Base-by-base conservation (phyloP, 2,797 vertebrate species). In the Amniataba percoides region DNA sequence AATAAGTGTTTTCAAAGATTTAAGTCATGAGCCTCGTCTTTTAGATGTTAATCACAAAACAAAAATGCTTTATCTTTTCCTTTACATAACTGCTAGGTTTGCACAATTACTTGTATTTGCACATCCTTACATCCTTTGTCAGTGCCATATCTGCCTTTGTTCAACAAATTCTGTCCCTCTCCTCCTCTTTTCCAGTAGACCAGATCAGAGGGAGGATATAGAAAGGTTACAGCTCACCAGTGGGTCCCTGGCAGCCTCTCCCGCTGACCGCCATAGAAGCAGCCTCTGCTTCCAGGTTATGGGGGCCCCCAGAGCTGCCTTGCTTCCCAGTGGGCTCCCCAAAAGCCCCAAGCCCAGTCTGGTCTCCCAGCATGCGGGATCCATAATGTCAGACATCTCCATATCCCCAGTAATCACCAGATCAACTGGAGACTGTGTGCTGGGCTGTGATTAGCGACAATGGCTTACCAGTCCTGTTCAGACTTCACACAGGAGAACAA, bases 401-500 rank as follows among this genome's bases (percentile, higher is more conserved):
- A 80, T 89, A 88, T 87, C 75, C 83, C 80, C 80, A 60, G 85
- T 85, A 88, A 91, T 90, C 71, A 89, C 74, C 78, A 71, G 45
- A 88, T 83, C 81, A 87, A 82, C 80, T 65, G 58, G 81, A 77
- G 81, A 78, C 71, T 53, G 48, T 83, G 81, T 78, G 77, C 73
- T 40, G 65, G 59, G 75, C 75, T 77, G 40, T 86, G 87, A 92
- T 92, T 90, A 92, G 88, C 71, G 25, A 86, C 76, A 73, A 71
- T 81, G 81, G 87, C 81, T 88, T 82, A 86, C 75, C 76, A 82
- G 82, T 86, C 85, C 87, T 84, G 83, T 89, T 90, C 76, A 86
- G 85, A 84, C 84, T 88, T 91, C 40, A 74, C 90, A 88, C 87
- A 86, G 82, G 87, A 93, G 89, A 91, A 92, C 90, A 91, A 92